Evolutionary conservation across 2,113 vertebrate genomes (phyloP).

Genomic region (Rallus limicola): DNA sequence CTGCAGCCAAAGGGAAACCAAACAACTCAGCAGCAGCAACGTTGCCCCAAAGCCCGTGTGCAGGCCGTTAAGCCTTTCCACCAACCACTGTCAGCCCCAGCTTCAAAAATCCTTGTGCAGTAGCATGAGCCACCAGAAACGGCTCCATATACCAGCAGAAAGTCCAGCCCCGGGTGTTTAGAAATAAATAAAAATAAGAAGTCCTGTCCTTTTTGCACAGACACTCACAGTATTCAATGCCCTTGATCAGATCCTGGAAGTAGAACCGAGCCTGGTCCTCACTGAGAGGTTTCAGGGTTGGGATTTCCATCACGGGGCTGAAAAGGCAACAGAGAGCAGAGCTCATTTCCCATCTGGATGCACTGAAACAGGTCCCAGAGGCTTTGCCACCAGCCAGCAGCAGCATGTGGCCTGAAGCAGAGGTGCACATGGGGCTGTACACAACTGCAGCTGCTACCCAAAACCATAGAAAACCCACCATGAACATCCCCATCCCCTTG

Average conservation of each 20-base stretch:
- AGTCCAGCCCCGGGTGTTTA: not conserved
- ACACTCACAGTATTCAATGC: slow-evolving; percentile 94
- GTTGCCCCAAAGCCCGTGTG: accelerated
- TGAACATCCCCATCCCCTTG: not conserved
- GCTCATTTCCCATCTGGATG: not conserved
- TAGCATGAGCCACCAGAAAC: not conserved
- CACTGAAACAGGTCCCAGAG: not conserved
- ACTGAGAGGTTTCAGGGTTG: slow-evolving; percentile 89
- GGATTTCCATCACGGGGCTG: slow-evolving; percentile 97
- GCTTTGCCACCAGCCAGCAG: not conserved
- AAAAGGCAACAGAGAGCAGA: not conserved
- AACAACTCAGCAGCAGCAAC: not conserved
- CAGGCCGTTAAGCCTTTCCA: not conserved
- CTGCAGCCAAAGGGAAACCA: slow-evolving; percentile 61
- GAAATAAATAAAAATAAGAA: not conserved
- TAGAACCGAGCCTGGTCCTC: slow-evolving; percentile 96
- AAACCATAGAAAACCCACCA: not conserved
- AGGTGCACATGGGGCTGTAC: not conserved
- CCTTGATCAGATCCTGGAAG: slow-evolving; percentile 96
- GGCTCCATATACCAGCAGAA: accelerated
- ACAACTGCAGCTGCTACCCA: not conserved
- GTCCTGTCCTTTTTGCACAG: not conserved
- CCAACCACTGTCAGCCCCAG: not conserved
- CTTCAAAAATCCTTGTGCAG: not conserved
- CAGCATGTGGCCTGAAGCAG: not conserved